phyloP scores from a whole-genome alignment of 2,888 invertebrate species.

The Liposcelis brunnea region DNA sequence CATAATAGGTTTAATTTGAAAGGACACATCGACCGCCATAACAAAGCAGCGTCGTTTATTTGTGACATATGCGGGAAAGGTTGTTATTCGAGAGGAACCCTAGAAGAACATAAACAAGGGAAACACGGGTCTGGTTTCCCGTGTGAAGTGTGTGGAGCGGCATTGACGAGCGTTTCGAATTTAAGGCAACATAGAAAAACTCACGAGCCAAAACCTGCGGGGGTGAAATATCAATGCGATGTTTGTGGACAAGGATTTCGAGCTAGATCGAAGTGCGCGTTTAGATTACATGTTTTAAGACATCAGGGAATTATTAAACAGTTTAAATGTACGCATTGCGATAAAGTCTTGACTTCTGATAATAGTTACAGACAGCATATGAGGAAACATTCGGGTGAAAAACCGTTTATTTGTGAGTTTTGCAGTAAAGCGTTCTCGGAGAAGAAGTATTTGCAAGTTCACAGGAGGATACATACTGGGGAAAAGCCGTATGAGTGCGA shows the following conservation, averaged over 20 bases:
- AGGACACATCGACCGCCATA: too few species aligned
- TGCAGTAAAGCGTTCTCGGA: constrained; percentile 12
- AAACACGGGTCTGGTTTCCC: background rate
- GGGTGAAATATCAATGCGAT: background rate
- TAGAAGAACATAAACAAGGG: background rate
- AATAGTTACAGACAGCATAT: constrained; percentile 2
- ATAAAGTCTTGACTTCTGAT: background rate
- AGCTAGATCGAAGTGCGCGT: background rate
- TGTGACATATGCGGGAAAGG: too few species aligned
- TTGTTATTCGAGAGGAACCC: too few species aligned
- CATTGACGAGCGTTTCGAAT: background rate
- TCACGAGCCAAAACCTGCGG: background rate
- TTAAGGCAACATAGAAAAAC: background rate
- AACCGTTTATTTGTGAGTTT: constrained; percentile 12
- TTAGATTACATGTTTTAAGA: background rate
- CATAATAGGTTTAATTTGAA: too few species aligned
- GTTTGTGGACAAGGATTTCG: background rate
- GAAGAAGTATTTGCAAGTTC: constrained; percentile 14
- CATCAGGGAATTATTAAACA: background rate
- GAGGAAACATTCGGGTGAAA: constrained; percentile 10
- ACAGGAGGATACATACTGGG: constrained; percentile 14
- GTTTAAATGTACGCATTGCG: background rate
- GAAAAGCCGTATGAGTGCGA: constrained; percentile 14
- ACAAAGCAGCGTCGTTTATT: too few species aligned
- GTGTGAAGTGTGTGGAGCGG: background rate